A percentile compares a stretch with the other conserved stretches of the same genome.
Evolutionary conservation across 2,113 vertebrate genomes (phyloP).

Genomic region (Callopanchax toddi): DNA sequence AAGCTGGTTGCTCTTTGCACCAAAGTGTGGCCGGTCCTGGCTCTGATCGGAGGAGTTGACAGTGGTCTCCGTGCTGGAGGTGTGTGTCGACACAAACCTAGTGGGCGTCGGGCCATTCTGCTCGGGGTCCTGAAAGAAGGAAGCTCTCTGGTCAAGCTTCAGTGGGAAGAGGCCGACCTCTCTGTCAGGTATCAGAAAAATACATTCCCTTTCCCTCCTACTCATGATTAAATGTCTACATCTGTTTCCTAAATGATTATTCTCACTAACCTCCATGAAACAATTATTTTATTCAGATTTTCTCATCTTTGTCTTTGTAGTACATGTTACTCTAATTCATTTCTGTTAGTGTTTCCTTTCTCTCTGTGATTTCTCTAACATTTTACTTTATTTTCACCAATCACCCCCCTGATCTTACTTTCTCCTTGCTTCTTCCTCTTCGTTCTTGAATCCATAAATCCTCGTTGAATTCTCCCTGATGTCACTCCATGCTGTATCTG

Average conservation of each 20-base stretch:
- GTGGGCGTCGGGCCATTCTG: conserved; percentile 77
- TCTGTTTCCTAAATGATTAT: conserved; percentile 3
- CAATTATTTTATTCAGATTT: conserved; percentile 42
- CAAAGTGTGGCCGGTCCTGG: conserved; percentile 83
- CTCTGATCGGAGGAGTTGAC: conserved; percentile 83
- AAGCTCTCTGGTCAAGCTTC: conserved; percentile 80
- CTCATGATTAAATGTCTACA: conserved; percentile 1
- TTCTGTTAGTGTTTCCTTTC: conserved; percentile 44
- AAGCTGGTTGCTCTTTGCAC: conserved; percentile 78
- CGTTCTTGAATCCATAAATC: conserved; percentile 64
- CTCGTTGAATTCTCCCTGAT: conserved; percentile 65
- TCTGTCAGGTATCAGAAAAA: conserved; percentile 77
- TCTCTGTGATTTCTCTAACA: conserved; percentile 47
- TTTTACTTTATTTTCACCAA: conserved; percentile 63
- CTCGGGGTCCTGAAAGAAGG: conserved; percentile 82
- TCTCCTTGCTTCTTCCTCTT: conserved; percentile 60
- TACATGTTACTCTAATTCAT: conserved; percentile 46
- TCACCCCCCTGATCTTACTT: conserved; percentile 65
- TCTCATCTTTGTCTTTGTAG: conserved; percentile 51
- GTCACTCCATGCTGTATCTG: conserved; percentile 75
- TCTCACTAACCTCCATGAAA: conserved; percentile 51
- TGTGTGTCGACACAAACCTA: conserved; percentile 78
- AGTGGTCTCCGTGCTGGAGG: conserved; percentile 81
- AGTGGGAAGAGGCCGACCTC: conserved; percentile 83
- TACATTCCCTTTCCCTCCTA: background rate